Evolutionary conservation across 2,888 invertebrate genomes (phyloP).

Genomic region (Proisotoma minuta): DNA sequence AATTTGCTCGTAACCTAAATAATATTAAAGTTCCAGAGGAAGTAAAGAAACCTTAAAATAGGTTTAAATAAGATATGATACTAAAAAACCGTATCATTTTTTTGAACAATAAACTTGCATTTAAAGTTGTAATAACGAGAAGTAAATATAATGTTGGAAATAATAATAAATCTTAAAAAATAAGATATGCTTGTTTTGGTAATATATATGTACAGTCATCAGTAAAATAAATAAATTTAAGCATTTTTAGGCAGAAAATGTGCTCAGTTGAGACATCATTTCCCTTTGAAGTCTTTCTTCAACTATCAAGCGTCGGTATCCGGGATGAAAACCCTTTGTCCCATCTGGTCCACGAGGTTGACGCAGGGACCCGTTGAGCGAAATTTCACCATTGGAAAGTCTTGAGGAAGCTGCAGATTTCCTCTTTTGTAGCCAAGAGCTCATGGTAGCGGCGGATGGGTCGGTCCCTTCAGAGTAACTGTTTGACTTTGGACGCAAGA

Average conservation of each 20-base stretch:
- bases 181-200: too few species aligned
- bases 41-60: not conserved
- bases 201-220: not conserved
- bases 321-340: conserved; percentile 40
- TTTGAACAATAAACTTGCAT: not conserved
- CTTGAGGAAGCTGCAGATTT: conserved; percentile 39
- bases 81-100: not conserved
- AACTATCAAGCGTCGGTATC: conserved; percentile 38
- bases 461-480: conserved; percentile 45
- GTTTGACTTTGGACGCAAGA: conserved; percentile 45
- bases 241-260: conserved; percentile 37
- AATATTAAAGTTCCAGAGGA: too few species aligned
- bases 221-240: conserved; percentile 10
- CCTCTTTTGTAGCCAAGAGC: conserved; percentile 45
- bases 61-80: not conserved
- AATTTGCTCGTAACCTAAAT: too few species aligned
- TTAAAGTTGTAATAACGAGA: not conserved
- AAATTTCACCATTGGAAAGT: conserved; percentile 38
- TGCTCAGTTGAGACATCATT: conserved; percentile 1
- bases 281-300: conserved; percentile 36
- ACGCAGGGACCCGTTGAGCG: conserved; percentile 35
- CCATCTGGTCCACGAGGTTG: conserved; percentile 47
- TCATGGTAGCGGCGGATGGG: conserved; percentile 35
- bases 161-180: too few species aligned
- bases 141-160: conserved; percentile 11